Conservation (phyloP, 2,113 vertebrate genomes). For the Chauna torquata region DNA sequence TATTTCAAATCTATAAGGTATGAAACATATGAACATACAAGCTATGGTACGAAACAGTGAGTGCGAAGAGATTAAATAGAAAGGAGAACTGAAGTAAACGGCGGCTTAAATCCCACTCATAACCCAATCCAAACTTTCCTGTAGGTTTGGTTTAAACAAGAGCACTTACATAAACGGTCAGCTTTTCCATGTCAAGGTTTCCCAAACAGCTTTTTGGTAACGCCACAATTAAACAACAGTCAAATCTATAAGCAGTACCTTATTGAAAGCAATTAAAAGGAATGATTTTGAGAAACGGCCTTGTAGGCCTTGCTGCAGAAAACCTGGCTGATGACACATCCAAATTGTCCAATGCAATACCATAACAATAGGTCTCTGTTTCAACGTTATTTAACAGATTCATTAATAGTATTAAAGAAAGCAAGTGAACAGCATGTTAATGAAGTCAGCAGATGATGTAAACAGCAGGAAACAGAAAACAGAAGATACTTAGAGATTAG, state of each 20-base stretch:
- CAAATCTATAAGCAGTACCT: constrained; percentile 9
- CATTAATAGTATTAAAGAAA: constrained; percentile 54
- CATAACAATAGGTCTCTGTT: background rate
- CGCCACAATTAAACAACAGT: background rate
- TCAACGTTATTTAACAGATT: constrained; percentile 59
- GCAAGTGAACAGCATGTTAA: constrained; percentile 60
- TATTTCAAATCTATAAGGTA: background rate
- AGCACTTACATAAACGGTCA: background rate
- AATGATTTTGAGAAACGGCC: background rate
- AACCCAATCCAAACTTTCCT: background rate
- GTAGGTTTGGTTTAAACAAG: background rate
- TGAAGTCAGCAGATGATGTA: constrained; percentile 63
- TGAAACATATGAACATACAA: too few relatives aligned
- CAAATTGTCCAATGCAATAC: background rate
- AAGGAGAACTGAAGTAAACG: background rate
- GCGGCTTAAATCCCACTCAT: background rate
- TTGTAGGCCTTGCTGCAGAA: constrained; percentile 6
- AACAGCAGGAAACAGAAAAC: constrained; percentile 59
- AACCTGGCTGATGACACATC: background rate
- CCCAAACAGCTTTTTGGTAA: background rate
- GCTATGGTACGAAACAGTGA: background rate
- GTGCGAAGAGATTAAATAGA: background rate
- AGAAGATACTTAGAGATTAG: constrained; percentile 25
- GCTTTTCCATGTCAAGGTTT: background rate
- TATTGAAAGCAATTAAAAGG: constrained; percentile 31